These are phyloP conservation scores for Drosophila arawakana DNA, from an alignment of 1,140 invertebrate genomes.

Conservation along the genomic window DNA sequence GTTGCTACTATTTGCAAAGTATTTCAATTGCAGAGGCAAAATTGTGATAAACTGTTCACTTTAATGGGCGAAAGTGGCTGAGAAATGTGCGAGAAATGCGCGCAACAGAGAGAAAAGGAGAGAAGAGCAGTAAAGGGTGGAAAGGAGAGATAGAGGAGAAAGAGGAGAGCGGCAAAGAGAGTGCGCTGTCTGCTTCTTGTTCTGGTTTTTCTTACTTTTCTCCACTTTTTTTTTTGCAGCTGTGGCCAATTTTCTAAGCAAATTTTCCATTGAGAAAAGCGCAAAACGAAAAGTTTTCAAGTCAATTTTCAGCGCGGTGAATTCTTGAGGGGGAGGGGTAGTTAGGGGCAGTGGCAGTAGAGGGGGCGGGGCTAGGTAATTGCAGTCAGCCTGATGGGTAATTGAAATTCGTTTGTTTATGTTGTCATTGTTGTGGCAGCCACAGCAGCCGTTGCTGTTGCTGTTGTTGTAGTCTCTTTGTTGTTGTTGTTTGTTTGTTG, in stretches of 20 bases:
- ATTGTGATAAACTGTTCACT: slow-evolving; percentile 26
- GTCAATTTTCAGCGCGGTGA: slow-evolving; percentile 59
- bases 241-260: slow-evolving; percentile 55
- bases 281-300: slow-evolving; percentile 55
- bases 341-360: not conserved
- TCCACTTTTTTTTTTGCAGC: not conserved
- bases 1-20: slow-evolving; percentile 1
- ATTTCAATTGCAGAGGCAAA: slow-evolving; percentile 8
- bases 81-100: slow-evolving; percentile 13
- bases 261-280: slow-evolving; percentile 60
- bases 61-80: slow-evolving; percentile 27
- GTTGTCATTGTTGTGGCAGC: slow-evolving; percentile 74
- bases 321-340: slow-evolving; percentile 31
- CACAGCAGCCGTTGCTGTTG: slow-evolving; percentile 20
- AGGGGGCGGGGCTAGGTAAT: slow-evolving; percentile 47
- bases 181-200: not conserved
- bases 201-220: not conserved
- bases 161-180: no score
- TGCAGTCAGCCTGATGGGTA: slow-evolving; percentile 64
- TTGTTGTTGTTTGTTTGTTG: slow-evolving; percentile 38
- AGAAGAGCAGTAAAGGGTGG: not conserved
- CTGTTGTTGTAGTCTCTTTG: slow-evolving; percentile 13
- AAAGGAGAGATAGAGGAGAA: not conserved
- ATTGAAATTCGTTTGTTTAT: slow-evolving; percentile 83
- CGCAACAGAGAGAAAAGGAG: slow-evolving; percentile 4